Conservation (phyloP, 2,888 invertebrate genomes). For the Eugnorisma glareosa region DNA sequence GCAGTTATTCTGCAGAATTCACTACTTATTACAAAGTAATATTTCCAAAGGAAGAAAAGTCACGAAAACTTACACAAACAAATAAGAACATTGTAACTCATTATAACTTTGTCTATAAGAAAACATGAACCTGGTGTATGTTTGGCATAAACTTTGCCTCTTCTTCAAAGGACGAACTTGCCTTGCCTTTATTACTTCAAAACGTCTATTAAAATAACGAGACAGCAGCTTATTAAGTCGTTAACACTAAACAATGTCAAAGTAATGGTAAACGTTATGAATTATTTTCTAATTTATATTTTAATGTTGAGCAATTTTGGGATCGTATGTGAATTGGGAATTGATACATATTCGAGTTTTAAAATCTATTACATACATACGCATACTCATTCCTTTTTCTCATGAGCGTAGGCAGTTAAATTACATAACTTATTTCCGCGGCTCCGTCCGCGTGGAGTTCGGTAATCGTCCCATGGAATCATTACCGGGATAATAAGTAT, state of each 20-base stretch:
- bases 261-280: constrained; percentile 41
- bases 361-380: background rate
- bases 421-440: too few relatives aligned
- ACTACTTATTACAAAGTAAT: constrained; percentile 66
- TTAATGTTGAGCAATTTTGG: background rate
- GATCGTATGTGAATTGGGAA: background rate
- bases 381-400: background rate
- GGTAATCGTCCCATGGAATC: too few relatives aligned
- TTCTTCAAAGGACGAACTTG: constrained; percentile 61
- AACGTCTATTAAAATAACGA: constrained; percentile 66
- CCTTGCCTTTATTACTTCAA: constrained; percentile 70
- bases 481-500: too few relatives aligned
- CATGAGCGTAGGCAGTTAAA: background rate
- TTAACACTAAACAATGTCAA: constrained; percentile 61
- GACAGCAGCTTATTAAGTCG: constrained; percentile 59
- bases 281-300: constrained; percentile 22
- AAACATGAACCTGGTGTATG: constrained; percentile 68
- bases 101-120: constrained; percentile 77
- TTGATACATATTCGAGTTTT: background rate
- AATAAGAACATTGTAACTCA: constrained; percentile 75
- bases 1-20: constrained; percentile 63
- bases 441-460: too few relatives aligned
- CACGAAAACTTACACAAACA: constrained; percentile 75
- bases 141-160: constrained; percentile 67
- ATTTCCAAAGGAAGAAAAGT: constrained; percentile 70